A percentile compares a stretch with the other conserved stretches of the same genome.
phyloP scores from a whole-genome alignment of 2,113 vertebrate species.

The Eidolon helvum region DNA sequence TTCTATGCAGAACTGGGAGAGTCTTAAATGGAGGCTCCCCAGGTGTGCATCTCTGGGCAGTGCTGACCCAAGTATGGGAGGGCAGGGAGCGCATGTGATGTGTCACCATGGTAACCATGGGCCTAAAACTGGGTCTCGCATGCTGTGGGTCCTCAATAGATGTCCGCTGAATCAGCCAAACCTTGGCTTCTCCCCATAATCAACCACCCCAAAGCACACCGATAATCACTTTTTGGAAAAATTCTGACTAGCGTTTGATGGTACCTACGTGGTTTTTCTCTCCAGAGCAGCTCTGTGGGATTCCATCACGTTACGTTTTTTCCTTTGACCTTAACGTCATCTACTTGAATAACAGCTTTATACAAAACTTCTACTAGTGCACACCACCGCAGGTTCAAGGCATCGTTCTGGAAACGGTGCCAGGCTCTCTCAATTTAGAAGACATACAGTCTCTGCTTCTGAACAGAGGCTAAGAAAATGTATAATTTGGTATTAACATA shows the following conservation, averaged over 20 bases:
- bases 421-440: slow-evolving; percentile 9
- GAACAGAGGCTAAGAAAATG: background rate
- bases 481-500: background rate
- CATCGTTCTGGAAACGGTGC: background rate
- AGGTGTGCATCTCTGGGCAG: fast-evolving
- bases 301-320: background rate
- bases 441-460: background rate
- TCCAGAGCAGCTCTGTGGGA: background rate
- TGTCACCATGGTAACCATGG: background rate
- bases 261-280: slow-evolving; percentile 13
- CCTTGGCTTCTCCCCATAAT: background rate
- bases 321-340: slow-evolving; percentile 17
- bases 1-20: background rate
- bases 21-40: background rate
- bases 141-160: background rate
- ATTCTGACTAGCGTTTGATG: slow-evolving; percentile 15
- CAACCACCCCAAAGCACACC: background rate
- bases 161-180: background rate
- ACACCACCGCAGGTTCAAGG: background rate
- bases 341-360: slow-evolving; percentile 4
- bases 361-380: background rate
- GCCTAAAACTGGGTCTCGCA: background rate
- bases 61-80: background rate
- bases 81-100: background rate
- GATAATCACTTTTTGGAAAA: slow-evolving; percentile 41